Conservation (phyloP, 1,140 invertebrate species). For the Drosophila tristis region DNA sequence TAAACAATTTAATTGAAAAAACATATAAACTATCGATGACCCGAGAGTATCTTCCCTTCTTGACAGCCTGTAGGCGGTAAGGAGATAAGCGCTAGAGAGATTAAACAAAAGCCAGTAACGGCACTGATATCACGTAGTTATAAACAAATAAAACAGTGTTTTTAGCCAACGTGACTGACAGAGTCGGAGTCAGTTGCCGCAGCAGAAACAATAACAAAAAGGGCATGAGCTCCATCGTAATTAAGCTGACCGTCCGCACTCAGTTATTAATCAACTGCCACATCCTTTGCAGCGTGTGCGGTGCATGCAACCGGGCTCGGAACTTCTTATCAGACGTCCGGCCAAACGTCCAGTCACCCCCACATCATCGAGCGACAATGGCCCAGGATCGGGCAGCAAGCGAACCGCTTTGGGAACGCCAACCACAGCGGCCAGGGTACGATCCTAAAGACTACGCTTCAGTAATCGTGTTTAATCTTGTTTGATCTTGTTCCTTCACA, state of each 20-base stretch:
- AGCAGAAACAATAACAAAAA: slow-evolving; percentile 51
- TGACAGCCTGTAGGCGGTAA: not conserved
- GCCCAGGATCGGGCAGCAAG: slow-evolving; percentile 21
- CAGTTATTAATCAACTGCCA: slow-evolving; percentile 3
- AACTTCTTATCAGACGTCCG: slow-evolving; percentile 53
- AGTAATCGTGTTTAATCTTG: not conserved
- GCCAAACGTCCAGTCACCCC: slow-evolving; percentile 56
- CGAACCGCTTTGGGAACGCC: slow-evolving; percentile 17
- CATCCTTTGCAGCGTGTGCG: slow-evolving; percentile 58
- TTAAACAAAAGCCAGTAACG: slow-evolving; percentile 56
- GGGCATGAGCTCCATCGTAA: slow-evolving; percentile 28
- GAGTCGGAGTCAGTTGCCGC: slow-evolving; percentile 45
- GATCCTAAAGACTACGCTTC: too few relatives aligned
- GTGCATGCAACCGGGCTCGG: slow-evolving; percentile 74
- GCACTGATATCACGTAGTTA: slow-evolving; percentile 71
- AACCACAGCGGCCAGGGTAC: slow-evolving; percentile 50
- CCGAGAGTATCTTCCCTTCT: not conserved
- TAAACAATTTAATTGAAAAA: not conserved
- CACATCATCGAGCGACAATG: slow-evolving; percentile 37
- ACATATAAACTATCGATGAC: slow-evolving; percentile 14
- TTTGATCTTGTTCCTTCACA: slow-evolving; percentile 8
- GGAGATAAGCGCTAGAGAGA: slow-evolving; percentile 58
- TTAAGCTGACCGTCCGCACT: not conserved
- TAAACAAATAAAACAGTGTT: slow-evolving; percentile 80
- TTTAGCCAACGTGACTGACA: slow-evolving; percentile 74